Percentiles rank a stretch among this genome's conserved stretches.
These are phyloP conservation scores for Tuta absoluta DNA, from an alignment of 2,888 invertebrate genomes.

Conservation along the genomic window DNA sequence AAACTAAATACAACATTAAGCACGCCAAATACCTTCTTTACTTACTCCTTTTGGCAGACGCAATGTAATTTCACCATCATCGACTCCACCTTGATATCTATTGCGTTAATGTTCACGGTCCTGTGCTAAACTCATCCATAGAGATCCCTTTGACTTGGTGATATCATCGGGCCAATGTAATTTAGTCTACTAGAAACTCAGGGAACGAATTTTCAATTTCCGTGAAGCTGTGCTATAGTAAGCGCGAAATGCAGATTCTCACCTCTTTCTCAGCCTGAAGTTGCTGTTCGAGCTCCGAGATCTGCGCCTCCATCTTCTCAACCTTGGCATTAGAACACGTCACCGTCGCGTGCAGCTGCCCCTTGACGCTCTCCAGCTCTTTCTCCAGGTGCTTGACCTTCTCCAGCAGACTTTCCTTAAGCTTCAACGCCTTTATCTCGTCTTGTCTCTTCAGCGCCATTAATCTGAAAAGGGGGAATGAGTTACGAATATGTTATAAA, in stretches of 20 bases:
- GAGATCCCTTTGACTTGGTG: too few species aligned
- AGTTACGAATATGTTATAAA: background rate
- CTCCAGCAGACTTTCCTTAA: conserved; percentile 48
- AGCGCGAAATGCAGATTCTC: background rate
- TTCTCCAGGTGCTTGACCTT: conserved; percentile 58
- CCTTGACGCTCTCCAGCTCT: conserved; percentile 57
- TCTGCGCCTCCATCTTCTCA: conserved; percentile 57
- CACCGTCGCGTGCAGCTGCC: conserved; percentile 54
- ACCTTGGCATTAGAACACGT: conserved; percentile 57
- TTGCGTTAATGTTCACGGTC: too few species aligned
- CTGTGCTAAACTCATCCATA: too few species aligned
- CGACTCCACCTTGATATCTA: too few species aligned
- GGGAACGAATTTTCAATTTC: too few species aligned
- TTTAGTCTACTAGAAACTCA: too few species aligned
- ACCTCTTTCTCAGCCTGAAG: conserved; percentile 35
- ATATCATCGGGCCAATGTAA: too few species aligned
- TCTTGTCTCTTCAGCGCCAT: conserved; percentile 60
- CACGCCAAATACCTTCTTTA: too few species aligned
- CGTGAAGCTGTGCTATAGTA: too few species aligned
- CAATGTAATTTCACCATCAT: too few species aligned
- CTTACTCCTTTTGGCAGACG: too few species aligned
- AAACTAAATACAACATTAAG: too few species aligned
- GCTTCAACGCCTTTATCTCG: conserved; percentile 48
- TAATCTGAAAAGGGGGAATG: conserved; percentile 49
- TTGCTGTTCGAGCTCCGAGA: conserved; percentile 55